A percentile compares a stretch with the other conserved stretches of the same genome.
phyloP scores from a whole-genome alignment of 1,140 invertebrate genomes.

The Hermatobates lingyangjiaoensis region DNA sequence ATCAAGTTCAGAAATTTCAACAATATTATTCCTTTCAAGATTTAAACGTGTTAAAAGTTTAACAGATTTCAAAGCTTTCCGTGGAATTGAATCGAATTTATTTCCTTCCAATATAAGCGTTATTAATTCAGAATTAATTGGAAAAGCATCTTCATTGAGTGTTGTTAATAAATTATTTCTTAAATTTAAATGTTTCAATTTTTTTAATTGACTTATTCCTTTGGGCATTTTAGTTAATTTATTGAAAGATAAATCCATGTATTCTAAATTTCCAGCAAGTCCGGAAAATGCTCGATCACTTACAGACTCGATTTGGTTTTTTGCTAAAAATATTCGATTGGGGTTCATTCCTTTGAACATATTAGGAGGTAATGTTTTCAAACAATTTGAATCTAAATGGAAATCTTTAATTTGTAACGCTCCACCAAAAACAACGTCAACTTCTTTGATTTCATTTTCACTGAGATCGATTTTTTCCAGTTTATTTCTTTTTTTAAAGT shows the following conservation, averaged over 20 bases:
- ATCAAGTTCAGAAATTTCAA: slow-evolving; percentile 45
- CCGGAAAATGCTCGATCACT: slow-evolving; percentile 49
- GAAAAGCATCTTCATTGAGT: slow-evolving; percentile 31
- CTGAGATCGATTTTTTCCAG: slow-evolving; percentile 65
- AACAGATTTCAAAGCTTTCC: slow-evolving; percentile 40
- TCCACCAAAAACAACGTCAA: slow-evolving; percentile 37
- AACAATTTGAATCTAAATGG: slow-evolving; percentile 54
- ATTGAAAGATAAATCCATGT: slow-evolving; percentile 67
- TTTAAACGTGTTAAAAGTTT: slow-evolving; percentile 57
- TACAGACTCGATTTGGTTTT: slow-evolving; percentile 47
- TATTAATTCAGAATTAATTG: slow-evolving; percentile 35
- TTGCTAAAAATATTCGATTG: slow-evolving; percentile 53
- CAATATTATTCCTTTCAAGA: slow-evolving; percentile 68
- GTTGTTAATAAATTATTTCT: slow-evolving; percentile 53
- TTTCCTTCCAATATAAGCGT: slow-evolving; percentile 64
- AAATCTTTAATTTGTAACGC: slow-evolving; percentile 53
- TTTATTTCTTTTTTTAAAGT: slow-evolving; percentile 33
- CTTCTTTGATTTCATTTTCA: slow-evolving; percentile 51
- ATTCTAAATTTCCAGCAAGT: slow-evolving; percentile 49
- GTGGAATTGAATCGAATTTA: slow-evolving; percentile 48
- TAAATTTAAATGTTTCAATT: slow-evolving; percentile 56
- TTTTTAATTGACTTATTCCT: slow-evolving; percentile 39
- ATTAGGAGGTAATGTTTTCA: slow-evolving; percentile 37
- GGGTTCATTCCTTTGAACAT: slow-evolving; percentile 45
- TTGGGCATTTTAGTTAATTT: slow-evolving; percentile 42